Evolutionary conservation across 2,113 vertebrate genomes (phyloP).

Genomic region (Zapus hudsonius): DNA sequence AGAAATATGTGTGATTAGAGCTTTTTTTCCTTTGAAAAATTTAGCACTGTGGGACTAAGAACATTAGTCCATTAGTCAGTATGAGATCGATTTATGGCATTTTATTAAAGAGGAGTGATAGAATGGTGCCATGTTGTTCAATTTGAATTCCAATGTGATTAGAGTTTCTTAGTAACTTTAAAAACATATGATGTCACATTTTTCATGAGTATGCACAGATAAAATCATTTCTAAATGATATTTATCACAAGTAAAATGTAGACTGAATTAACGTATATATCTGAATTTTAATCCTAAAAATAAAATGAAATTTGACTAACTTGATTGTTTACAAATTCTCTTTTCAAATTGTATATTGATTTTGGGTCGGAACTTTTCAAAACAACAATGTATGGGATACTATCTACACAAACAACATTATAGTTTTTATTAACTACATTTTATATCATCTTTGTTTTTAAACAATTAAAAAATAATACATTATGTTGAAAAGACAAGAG

Average conservation of each 20-base stretch:
- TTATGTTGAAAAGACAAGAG: neutral
- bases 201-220: neutral
- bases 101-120: conserved; percentile 17
- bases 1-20: conserved; percentile 38
- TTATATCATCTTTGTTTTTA: neutral
- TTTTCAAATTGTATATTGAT: neutral
- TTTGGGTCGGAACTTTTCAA: neutral
- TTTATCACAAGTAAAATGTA: neutral
- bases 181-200: neutral
- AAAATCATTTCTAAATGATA: conserved; percentile 44
- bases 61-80: neutral
- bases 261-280: neutral
- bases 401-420: neutral
- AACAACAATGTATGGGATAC: neutral
- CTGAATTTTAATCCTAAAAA: neutral
- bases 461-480: neutral
- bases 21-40: neutral
- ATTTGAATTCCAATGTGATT: conserved; percentile 15
- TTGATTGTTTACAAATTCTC: neutral
- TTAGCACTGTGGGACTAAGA: conserved; percentile 5
- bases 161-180: neutral
- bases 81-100: neutral
- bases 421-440: neutral
- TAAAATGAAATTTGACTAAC: neutral
- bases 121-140: neutral